Evolutionary conservation across 2,888 invertebrate genomes (phyloP), one percentile per base, ranked within the genome.

Genomic region (Dicyrtoma fusca): DNA sequence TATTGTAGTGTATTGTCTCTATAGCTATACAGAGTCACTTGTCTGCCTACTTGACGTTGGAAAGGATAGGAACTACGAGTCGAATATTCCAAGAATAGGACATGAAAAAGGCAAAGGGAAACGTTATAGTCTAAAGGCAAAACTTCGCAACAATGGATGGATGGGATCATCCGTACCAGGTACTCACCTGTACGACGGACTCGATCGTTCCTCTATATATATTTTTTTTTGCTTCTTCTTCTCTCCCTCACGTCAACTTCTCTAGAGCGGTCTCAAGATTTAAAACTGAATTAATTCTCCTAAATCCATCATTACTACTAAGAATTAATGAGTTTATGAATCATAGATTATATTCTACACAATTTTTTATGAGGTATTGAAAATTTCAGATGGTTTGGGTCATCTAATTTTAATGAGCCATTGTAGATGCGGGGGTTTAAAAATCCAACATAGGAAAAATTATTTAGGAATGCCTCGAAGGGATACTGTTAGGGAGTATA

Each of bases 81-180:
- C n/a, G n/a, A n/a, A n/a, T 34, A 34, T 34, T 34, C 34, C 34
- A 34, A 34, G 34, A 34, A 34, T 34, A 34, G 34, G 34, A n/a
- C 34, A 34, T 3, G 4, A 34, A n/a, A n/a, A n/a, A n/a, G 8
- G 34, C 34, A 34, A 34, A 34, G 34, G 34, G 34, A 34, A 34
- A 34, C 34, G 34, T 34, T n/a, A 34, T 34, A 34, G 34, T 5
- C 14, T 47, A 13, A 21, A 11, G 19, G 17, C 14, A 55, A 44
- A 69, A 65, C 55, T 64, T 71, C 65, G 71, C 65, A 71, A 71
- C 65, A 65, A 71, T 71, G 71, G 65, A 65, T 63, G 42, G 55
- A n/a, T 14, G 23, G 25, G 26, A 61, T 49, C 63, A 51, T 42
- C 47, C 64, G 71, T 71, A 57, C 65, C 71, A 59, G 71, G 71